Conservation (phyloP, 2,113 vertebrate genomes). For the Epinephelus lanceolatus region DNA sequence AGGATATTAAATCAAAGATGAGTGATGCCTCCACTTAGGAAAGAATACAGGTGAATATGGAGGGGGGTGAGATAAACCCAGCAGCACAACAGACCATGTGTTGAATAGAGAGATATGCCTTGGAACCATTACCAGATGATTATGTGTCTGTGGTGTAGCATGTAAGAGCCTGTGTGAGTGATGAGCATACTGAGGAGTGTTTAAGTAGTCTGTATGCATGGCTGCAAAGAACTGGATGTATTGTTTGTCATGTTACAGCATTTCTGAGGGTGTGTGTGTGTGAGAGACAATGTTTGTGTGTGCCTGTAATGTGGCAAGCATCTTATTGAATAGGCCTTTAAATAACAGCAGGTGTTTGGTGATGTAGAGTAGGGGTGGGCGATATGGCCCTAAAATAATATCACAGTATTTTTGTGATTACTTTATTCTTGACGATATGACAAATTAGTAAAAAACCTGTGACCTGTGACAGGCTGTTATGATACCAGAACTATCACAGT, state of each 20-base stretch:
- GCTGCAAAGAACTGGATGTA: neutral
- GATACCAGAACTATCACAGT: too few relatives aligned
- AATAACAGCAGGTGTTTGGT: neutral
- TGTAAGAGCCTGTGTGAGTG: neutral
- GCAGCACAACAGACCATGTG: neutral
- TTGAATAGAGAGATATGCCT: neutral
- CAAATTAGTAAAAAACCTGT: too few relatives aligned
- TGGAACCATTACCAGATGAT: neutral
- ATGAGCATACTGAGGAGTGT: neutral
- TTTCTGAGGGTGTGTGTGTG: neutral
- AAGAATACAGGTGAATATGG: neutral
- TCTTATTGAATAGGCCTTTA: neutral
- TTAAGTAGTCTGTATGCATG: neutral
- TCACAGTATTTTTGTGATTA: too few relatives aligned
- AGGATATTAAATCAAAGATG: slow-evolving; percentile 27
- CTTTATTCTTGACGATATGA: too few relatives aligned
- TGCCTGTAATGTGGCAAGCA: neutral
- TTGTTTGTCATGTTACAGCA: neutral
- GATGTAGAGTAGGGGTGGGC: neutral
- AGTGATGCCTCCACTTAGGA: neutral
- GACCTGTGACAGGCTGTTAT: too few relatives aligned
- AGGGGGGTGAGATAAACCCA: neutral
- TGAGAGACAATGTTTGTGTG: neutral
- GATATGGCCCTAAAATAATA: too few relatives aligned
- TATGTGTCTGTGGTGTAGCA: neutral